phyloP scores from a whole-genome alignment of 2,113 vertebrate genomes.

The Eubucco bourcierii region DNA sequence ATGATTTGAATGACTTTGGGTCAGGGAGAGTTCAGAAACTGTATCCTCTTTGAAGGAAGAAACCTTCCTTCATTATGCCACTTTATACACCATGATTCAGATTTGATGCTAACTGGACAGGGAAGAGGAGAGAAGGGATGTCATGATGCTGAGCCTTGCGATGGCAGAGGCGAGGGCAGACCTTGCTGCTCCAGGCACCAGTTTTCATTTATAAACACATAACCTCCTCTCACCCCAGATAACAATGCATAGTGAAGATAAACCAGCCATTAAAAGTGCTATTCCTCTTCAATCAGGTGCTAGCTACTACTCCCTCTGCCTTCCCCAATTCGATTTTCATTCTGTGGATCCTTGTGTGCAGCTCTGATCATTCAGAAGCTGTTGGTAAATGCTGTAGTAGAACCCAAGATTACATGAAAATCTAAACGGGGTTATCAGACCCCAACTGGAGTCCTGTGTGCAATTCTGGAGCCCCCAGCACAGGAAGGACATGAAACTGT shows the following conservation, averaged over 20 bases:
- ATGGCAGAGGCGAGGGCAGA: not conserved
- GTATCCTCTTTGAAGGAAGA: not conserved
- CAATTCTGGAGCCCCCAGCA: too few species aligned
- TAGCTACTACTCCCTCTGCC: not conserved
- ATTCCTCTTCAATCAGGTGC: not conserved
- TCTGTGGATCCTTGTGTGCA: not conserved
- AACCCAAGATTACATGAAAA: not conserved
- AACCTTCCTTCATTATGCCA: not conserved
- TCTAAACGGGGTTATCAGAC: not conserved
- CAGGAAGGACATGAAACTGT: too few species aligned
- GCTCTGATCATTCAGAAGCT: not conserved
- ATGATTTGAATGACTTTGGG: not conserved
- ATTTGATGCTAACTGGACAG: not conserved
- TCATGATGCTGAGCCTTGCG: not conserved
- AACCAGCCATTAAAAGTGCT: not conserved
- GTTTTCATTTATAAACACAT: not conserved
- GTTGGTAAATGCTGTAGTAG: not conserved
- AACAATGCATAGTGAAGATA: not conserved
- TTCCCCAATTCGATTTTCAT: not conserved
- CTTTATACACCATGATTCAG: not conserved
- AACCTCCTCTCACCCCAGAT: not conserved
- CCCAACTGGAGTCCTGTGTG: too few species aligned
- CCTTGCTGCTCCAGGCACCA: not conserved
- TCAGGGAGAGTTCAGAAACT: not conserved
- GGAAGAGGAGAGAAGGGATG: not conserved